These are phyloP conservation scores for Dryococelus australis DNA, from an alignment of 2,888 invertebrate species.

Conservation along the genomic window DNA sequence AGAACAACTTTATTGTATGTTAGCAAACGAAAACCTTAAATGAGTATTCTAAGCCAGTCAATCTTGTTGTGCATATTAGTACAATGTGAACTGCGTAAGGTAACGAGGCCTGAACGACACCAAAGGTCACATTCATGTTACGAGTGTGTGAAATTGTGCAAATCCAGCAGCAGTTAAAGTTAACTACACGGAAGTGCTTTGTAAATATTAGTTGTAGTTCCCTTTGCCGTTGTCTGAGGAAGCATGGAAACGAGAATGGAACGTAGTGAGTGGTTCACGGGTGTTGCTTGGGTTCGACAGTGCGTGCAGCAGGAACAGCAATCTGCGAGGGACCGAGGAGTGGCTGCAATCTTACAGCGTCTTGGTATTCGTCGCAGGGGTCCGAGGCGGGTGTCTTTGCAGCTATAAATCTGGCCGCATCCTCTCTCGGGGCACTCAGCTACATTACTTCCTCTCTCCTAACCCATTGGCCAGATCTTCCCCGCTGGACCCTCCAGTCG, in stretches of 20 bases:
- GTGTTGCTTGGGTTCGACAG: too few relatives aligned
- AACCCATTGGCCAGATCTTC: not conserved
- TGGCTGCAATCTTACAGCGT: not conserved
- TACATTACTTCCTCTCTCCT: not conserved
- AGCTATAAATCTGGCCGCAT: constrained; percentile 2
- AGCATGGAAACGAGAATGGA: not conserved
- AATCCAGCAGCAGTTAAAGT: too few relatives aligned
- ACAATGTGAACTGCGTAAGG: too few relatives aligned
- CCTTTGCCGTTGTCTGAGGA: not conserved
- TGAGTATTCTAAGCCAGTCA: too few relatives aligned
- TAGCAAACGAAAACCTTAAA: too few relatives aligned
- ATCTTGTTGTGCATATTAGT: too few relatives aligned
- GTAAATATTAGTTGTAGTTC: not conserved
- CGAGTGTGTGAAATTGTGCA: not conserved
- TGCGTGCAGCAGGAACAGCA: too few relatives aligned
- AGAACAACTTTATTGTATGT: too few relatives aligned
- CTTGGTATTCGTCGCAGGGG: not conserved
- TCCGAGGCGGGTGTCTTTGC: not conserved
- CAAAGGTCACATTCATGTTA: not conserved
- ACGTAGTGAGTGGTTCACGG: too few relatives aligned
- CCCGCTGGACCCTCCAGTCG: not conserved
- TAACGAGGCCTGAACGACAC: not conserved
- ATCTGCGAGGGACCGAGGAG: not conserved
- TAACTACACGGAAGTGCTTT: not conserved
- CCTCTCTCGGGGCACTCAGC: constrained; percentile 8